These are phyloP conservation scores for Chaetorhynchus papuensis DNA, from an alignment of 2,113 vertebrate genomes.

Conservation along the genomic window DNA sequence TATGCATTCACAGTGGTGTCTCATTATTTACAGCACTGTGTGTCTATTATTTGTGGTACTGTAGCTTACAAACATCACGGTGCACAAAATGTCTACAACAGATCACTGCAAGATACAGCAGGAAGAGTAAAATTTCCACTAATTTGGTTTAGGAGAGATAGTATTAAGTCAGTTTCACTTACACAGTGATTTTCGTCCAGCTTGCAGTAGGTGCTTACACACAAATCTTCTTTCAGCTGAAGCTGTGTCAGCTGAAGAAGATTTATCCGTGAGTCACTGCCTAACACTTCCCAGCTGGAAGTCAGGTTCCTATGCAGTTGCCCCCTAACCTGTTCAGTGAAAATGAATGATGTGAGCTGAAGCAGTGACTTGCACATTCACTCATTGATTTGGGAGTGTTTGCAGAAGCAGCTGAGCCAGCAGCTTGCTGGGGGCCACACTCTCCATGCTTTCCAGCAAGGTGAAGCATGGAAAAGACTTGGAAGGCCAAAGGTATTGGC, in stretches of 20 bases:
- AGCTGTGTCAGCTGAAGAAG: background rate
- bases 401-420: background rate
- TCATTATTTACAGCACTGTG: background rate
- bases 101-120: background rate
- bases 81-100: background rate
- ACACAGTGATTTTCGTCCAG: background rate
- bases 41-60: background rate
- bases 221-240: background rate
- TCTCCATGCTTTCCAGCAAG: background rate
- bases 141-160: background rate
- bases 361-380: accelerated
- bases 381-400: background rate
- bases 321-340: background rate
- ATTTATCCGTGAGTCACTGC: background rate
- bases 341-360: background rate
- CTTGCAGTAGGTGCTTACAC: background rate
- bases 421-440: background rate
- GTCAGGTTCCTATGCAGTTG: background rate
- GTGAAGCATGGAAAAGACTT: background rate
- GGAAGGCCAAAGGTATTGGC: background rate
- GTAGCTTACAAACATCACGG: background rate
- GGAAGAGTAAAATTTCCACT: background rate
- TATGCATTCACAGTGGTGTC: background rate
- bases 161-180: background rate
- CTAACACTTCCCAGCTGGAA: background rate